Conservation (phyloP, 2,888 invertebrate genomes). For the Synanthedon myopaeformis region DNA sequence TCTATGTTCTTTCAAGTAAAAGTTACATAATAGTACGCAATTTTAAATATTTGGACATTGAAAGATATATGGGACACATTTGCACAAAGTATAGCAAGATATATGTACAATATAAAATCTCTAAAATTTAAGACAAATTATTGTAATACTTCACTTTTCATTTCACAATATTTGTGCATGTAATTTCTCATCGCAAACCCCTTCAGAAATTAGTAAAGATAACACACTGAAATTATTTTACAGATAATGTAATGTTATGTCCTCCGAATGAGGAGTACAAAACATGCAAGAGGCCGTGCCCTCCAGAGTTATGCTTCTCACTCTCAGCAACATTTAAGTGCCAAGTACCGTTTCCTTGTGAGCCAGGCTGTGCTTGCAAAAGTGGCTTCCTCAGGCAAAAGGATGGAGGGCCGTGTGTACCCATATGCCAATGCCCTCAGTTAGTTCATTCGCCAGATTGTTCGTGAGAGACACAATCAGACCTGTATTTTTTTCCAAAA, state of each 20-base stretch:
- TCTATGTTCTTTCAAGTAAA: no score
- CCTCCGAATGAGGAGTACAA: constrained; percentile 16
- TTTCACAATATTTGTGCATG: no score
- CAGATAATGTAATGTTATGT: not conserved
- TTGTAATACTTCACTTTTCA: no score
- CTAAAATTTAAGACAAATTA: no score
- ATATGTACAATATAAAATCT: no score
- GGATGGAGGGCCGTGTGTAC: constrained; percentile 9
- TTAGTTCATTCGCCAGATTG: constrained; percentile 5
- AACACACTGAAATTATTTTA: not conserved
- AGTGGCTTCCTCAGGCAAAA: constrained; percentile 9
- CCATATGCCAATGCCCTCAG: constrained; percentile 10
- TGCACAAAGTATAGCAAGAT: no score
- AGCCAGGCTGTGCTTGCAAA: constrained; percentile 18
- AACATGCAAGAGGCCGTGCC: constrained; percentile 16
- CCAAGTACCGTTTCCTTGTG: constrained; percentile 3
- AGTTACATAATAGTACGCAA: no score
- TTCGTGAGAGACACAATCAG: constrained; percentile 5
- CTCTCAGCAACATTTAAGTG: constrained; percentile 14
- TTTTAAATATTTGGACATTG: no score
- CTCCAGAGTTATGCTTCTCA: constrained; percentile 18
- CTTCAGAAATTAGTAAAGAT: no score
- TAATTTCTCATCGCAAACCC: no score
- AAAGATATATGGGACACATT: no score
- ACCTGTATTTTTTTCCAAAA: not conserved